phyloP scores from a whole-genome alignment of 35 echinoderm and acorn worm genomes.

The Amphiura filiformis region DNA sequence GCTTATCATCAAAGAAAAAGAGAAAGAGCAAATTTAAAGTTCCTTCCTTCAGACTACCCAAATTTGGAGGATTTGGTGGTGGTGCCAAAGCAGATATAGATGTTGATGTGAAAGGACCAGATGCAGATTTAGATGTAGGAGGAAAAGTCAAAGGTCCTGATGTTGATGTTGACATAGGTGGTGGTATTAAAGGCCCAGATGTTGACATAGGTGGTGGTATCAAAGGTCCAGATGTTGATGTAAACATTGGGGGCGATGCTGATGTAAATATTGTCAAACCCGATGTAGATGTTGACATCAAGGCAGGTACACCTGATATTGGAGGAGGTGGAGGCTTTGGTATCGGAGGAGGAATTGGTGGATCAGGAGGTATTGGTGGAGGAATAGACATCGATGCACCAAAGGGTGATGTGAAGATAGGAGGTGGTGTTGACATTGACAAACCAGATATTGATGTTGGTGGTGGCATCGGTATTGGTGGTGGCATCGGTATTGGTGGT shows the following conservation, averaged over 20 bases:
- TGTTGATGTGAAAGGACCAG: conserved; percentile 17
- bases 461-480: conserved; percentile 4
- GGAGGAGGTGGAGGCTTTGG: conserved; percentile 29
- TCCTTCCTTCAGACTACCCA: conserved; percentile 12
- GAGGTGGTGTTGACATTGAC: neutral
- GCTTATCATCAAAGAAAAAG: neutral
- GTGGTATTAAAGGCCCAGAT: conserved; percentile 33
- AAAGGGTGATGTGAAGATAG: conserved; percentile 3
- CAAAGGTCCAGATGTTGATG: conserved; percentile 40
- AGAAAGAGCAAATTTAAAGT: neutral
- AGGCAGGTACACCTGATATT: neutral
- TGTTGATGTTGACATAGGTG: conserved; percentile 23
- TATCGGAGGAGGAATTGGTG: conserved; percentile 6
- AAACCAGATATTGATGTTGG: neutral
- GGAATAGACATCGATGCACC: conserved; percentile 24
- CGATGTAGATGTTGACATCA: conserved; percentile 42
- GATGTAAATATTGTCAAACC: conserved; percentile 40
- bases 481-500: conserved; percentile 15
- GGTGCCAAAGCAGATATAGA: neutral
- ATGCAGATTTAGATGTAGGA: conserved; percentile 25
- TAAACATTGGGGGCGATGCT: conserved; percentile 16
- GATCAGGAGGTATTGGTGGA: conserved; percentile 1
- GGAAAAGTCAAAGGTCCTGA: conserved; percentile 23
- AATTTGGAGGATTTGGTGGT: conserved; percentile 41
- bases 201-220: conserved; percentile 38